Evolutionary conservation across 1,140 invertebrate genomes (phyloP).

Genomic region (Drosophila kohkoa): DNA sequence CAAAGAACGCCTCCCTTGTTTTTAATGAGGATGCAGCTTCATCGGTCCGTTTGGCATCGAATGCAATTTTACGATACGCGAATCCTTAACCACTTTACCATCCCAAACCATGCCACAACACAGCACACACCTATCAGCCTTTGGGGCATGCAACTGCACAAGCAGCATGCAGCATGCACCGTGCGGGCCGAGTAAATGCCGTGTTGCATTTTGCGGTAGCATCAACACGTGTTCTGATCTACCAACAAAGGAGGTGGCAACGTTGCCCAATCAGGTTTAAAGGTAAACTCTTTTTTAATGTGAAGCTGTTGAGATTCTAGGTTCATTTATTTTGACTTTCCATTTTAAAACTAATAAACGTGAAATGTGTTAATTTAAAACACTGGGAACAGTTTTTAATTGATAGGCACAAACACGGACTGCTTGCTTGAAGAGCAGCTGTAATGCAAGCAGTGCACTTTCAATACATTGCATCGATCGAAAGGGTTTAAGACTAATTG

Average conservation of each 20-base stretch:
- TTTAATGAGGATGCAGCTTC: slow-evolving; percentile 62
- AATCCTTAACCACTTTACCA: slow-evolving; percentile 28
- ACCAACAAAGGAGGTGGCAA: slow-evolving; percentile 11
- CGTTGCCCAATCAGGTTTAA: neutral
- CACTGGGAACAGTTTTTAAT: neutral
- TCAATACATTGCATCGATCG: neutral
- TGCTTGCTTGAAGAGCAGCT: neutral
- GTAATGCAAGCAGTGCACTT: neutral
- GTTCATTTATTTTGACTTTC: neutral
- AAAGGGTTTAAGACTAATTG: neutral
- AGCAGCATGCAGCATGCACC: neutral
- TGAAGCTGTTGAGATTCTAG: neutral
- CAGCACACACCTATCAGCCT: slow-evolving; percentile 16
- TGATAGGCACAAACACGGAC: neutral
- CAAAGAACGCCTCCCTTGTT: slow-evolving; percentile 17
- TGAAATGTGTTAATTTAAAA: neutral
- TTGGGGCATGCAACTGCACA: slow-evolving; percentile 30
- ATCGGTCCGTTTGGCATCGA: slow-evolving; percentile 5
- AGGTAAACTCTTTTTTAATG: neutral
- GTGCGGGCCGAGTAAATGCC: slow-evolving; percentile 6
- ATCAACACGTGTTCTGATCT: slow-evolving; percentile 69
- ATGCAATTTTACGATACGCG: slow-evolving; percentile 43
- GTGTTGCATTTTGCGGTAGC: slow-evolving; percentile 64
- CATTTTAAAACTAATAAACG: slow-evolving; percentile 1
- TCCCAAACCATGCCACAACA: neutral